Conservation (phyloP, 2,888 invertebrate genomes). For the Eupithecia centaureata region DNA sequence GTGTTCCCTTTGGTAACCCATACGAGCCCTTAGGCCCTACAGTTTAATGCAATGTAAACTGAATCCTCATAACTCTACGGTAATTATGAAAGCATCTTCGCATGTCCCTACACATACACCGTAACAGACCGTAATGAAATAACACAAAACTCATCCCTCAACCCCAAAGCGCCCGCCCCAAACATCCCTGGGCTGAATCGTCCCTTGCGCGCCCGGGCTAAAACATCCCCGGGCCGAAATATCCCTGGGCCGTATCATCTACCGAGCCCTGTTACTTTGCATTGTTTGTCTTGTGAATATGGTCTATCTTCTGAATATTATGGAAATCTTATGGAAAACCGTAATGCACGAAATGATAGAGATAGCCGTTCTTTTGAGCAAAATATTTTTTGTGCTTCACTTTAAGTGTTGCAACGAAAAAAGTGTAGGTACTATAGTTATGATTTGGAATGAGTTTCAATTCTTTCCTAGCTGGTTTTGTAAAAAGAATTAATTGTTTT, state of each 20-base stretch:
- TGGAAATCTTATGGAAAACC: background rate
- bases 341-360: background rate
- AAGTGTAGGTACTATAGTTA: no score
- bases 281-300: constrained; percentile 1
- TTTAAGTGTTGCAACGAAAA: no score
- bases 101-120: background rate
- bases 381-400: no score
- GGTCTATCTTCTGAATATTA: background rate
- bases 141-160: background rate
- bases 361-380: no score
- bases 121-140: background rate
- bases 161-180: background rate
- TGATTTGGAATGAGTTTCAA: no score
- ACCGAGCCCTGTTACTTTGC: background rate
- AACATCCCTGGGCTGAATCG: background rate
- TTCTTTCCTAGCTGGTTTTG: no score
- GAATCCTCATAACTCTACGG: background rate
- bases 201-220: background rate
- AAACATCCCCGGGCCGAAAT: background rate
- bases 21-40: background rate
- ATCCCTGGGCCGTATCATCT: background rate
- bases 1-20: no score
- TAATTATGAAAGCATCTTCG: background rate
- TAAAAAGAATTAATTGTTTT: no score
- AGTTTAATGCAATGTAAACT: background rate